Conservation (phyloP, 2,888 invertebrate species). For the Cremastinae sp. region DNA sequence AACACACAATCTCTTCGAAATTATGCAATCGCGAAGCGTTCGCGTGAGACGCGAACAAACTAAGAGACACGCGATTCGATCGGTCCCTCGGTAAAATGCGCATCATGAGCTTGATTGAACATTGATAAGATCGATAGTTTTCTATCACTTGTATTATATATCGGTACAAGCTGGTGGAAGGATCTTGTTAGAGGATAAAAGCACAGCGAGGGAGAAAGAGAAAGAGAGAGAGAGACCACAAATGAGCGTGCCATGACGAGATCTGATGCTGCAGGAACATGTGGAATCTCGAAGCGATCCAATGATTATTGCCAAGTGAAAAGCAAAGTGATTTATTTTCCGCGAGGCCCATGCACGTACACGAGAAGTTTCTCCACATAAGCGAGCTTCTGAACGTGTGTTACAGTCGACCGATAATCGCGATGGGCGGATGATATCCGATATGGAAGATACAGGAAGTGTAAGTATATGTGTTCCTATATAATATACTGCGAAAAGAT, state of each 20-base stretch:
- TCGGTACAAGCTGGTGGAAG: constrained; percentile 1
- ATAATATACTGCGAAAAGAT: constrained; percentile 38
- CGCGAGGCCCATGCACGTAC: not conserved
- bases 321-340: constrained; percentile 49
- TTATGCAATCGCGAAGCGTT: no score
- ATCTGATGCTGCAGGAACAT: constrained; percentile 38
- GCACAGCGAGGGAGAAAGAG: not conserved
- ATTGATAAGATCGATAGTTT: constrained; percentile 50
- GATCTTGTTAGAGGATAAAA: constrained; percentile 39
- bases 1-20: no score
- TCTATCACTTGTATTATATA: constrained; percentile 29
- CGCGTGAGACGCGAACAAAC: constrained; percentile 31
- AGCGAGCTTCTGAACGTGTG: not conserved
- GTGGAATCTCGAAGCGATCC: constrained; percentile 47
- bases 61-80: constrained; percentile 30
- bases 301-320: constrained; percentile 56
- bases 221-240: constrained; percentile 35
- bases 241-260: constrained; percentile 46
- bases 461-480: constrained; percentile 31
- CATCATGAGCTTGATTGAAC: constrained; percentile 44
- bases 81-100: constrained; percentile 42
- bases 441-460: constrained; percentile 41
- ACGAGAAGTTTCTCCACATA: not conserved
- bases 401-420: constrained; percentile 28
- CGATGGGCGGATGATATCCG: constrained; percentile 24